Conservation (phyloP, 2,113 vertebrate genomes). For the Nycticryphes semicollaris region DNA sequence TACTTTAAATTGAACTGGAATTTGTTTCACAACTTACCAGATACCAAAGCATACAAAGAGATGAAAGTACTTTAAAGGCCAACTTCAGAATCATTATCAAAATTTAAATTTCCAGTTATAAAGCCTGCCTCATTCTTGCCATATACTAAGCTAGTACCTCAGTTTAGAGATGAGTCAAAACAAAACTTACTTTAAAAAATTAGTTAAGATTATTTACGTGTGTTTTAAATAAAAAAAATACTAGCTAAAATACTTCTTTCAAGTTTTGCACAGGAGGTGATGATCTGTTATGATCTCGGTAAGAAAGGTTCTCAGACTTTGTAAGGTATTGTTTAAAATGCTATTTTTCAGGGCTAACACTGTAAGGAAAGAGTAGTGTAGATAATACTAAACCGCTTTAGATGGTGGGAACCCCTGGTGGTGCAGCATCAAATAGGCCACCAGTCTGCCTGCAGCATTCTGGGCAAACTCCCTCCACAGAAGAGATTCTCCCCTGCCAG, state of each 20-base stretch:
- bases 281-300: not conserved
- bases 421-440: not conserved
- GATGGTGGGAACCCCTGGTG: not conserved
- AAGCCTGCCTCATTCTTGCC: not conserved
- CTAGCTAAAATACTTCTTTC: not conserved
- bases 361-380: not conserved
- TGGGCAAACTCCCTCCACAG: not conserved
- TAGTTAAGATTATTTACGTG: not conserved
- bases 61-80: not conserved
- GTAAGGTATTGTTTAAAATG: not conserved
- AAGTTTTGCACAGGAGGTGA: not conserved
- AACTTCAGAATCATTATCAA: not conserved
- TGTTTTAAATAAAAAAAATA: not conserved
- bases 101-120: not conserved
- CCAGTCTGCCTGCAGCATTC: rapidly evolving
- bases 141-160: not conserved
- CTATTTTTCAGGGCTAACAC: not conserved
- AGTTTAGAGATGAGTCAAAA: not conserved
- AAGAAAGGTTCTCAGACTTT: not conserved
- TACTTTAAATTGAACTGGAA: not conserved
- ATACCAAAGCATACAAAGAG: not conserved
- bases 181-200: not conserved
- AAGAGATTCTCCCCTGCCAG: too few species aligned
- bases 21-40: not conserved
- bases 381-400: not conserved